A percentile compares a stretch with the other conserved stretches of the same genome.
Evolutionary conservation across 2,888 invertebrate genomes (phyloP).

Genomic region (Ormyrus thymus): DNA sequence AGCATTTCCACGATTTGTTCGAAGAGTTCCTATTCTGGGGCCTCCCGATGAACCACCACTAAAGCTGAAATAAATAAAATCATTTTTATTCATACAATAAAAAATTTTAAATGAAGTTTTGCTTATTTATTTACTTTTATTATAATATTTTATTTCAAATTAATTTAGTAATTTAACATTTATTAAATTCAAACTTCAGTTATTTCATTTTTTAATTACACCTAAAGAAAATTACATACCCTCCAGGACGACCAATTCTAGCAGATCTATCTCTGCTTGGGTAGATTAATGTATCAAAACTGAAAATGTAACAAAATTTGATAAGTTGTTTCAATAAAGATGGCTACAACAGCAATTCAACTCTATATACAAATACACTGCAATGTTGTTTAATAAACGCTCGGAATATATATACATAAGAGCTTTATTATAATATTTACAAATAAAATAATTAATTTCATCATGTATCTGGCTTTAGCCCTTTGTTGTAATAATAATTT

Average conservation of each 20-base stretch:
- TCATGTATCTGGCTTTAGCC: no score
- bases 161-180: no score
- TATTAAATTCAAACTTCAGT: no score
- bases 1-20: constrained; percentile 46
- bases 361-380: no score
- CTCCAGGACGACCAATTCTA: constrained; percentile 35
- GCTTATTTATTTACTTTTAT: constrained; percentile 6
- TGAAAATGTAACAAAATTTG: constrained; percentile 48
- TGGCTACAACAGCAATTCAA: no score
- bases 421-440: no score
- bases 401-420: no score
- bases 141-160: background rate
- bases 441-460: no score
- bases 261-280: constrained; percentile 54
- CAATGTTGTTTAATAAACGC: no score
- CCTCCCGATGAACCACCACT: constrained; percentile 30
- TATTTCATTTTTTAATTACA: background rate
- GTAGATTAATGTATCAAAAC: constrained; percentile 65
- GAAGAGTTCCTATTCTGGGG: constrained; percentile 43
- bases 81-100: background rate
- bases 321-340: no score
- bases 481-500: no score
- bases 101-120: constrained; percentile 6
- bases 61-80: constrained; percentile 24
- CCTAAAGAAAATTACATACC: constrained; percentile 10